These are phyloP conservation scores for Nomada flava DNA, from an alignment of 2,888 invertebrate genomes.

Conservation along the genomic window DNA sequence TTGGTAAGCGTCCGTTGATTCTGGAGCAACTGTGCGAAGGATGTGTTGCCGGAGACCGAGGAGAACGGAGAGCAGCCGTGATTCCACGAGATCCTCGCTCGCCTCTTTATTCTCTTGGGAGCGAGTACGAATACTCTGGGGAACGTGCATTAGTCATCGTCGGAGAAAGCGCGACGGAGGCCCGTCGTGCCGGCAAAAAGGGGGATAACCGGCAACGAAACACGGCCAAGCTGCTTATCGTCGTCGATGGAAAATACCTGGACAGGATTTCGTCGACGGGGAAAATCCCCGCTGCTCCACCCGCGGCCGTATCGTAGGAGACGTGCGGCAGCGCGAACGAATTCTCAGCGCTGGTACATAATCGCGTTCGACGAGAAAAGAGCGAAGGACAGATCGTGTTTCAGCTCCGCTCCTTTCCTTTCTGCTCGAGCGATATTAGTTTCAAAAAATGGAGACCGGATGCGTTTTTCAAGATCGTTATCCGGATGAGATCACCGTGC, in stretches of 20 bases:
- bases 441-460: conserved; percentile 49
- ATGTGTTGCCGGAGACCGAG: neutral
- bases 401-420: neutral
- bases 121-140: conserved; percentile 22
- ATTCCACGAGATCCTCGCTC: neutral
- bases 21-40: neutral
- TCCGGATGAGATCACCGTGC: conserved; percentile 50
- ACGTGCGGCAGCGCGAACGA: neutral
- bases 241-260: conserved; percentile 26
- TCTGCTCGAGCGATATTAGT: conserved; percentile 30
- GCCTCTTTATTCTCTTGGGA: neutral
- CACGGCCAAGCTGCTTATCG: conserved; percentile 32
- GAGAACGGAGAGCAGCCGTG: conserved; percentile 19
- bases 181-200: conserved; percentile 25
- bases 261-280: neutral
- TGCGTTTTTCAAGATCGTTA: conserved; percentile 58
- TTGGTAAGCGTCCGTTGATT: conserved; percentile 8
- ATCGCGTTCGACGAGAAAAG: neutral
- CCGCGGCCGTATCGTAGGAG: too few species aligned
- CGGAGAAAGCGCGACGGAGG: conserved; percentile 49
- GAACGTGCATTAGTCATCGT: conserved; percentile 56
- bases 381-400: too few species aligned
- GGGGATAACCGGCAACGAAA: conserved; percentile 12
- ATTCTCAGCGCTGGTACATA: neutral
- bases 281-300: too few species aligned